Evolutionary conservation across 2,797 vertebrate genomes (phyloP).

Genomic region (Saxicola maurus): DNA sequence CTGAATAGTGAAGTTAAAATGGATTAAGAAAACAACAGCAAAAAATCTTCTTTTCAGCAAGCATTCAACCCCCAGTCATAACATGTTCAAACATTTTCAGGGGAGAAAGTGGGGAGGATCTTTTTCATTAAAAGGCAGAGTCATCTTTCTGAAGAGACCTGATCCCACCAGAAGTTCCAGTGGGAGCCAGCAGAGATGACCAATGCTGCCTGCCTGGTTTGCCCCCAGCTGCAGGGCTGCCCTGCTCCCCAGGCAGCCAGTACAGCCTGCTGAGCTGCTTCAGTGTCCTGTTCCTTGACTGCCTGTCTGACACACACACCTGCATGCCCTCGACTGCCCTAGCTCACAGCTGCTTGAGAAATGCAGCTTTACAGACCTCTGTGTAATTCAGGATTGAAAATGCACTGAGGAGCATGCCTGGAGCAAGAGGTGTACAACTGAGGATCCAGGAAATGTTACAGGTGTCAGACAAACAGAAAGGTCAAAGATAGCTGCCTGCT

Average conservation of each 20-base stretch:
- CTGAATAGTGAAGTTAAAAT: background rate
- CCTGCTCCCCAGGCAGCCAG: fast-evolving
- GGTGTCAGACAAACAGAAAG: background rate
- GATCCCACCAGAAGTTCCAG: background rate
- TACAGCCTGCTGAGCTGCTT: background rate
- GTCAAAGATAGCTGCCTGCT: fast-evolving
- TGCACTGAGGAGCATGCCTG: background rate
- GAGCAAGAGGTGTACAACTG: background rate
- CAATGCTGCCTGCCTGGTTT: background rate
- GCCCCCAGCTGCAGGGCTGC: fast-evolving
- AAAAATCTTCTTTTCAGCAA: background rate
- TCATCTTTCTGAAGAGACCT: background rate
- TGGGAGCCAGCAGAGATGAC: background rate
- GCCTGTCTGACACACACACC: fast-evolving
- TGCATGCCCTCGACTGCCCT: fast-evolving
- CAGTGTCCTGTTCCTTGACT: background rate
- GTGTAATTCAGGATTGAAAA: background rate
- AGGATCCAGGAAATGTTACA: background rate
- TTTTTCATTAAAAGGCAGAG: background rate
- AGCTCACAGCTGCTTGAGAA: fast-evolving
- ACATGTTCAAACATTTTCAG: background rate
- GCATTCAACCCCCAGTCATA: background rate
- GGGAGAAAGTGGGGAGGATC: background rate
- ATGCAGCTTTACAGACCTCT: background rate
- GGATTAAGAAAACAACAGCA: background rate